These are phyloP conservation scores for Hydrozoanthus gracilis DNA, from an alignment of 92 coral and sea anemone genomes.

Conservation along the genomic window DNA sequence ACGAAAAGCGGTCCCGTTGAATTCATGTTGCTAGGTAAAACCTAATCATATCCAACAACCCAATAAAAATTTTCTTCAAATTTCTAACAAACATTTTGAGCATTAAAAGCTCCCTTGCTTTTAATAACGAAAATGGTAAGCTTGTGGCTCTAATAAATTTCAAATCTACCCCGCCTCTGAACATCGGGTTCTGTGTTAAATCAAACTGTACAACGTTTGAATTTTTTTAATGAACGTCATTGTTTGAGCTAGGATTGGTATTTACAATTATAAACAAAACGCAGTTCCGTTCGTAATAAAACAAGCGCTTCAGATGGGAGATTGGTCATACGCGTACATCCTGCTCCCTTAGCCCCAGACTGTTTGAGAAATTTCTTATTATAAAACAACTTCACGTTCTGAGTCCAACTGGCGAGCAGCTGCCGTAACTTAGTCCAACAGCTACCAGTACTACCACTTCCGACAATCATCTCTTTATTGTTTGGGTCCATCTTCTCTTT, in stretches of 20 bases:
- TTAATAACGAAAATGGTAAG: too few species aligned
- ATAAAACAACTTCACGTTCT: slow-evolving; percentile 27
- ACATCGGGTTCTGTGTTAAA: too few species aligned
- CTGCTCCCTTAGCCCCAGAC: slow-evolving; percentile 42
- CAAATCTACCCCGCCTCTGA: too few species aligned
- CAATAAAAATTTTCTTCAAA: too few species aligned
- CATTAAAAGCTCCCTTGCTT: too few species aligned
- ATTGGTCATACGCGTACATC: slow-evolving; percentile 48
- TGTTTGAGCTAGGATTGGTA: slow-evolving; percentile 97
- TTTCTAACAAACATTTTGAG: too few species aligned
- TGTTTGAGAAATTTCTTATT: slow-evolving; percentile 40
- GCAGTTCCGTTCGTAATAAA: slow-evolving; percentile 73
- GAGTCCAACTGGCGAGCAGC: slow-evolving; percentile 2
- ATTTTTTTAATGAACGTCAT: slow-evolving; percentile 98
- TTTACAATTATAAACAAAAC: slow-evolving; percentile 98
- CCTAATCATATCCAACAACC: too few species aligned
- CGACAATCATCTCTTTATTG: not conserved
- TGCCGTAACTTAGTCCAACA: slow-evolving; percentile 11
- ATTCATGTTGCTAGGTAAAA: too few species aligned
- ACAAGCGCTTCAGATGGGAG: slow-evolving; percentile 81
- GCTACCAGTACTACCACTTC: not conserved
- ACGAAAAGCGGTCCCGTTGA: too few species aligned
- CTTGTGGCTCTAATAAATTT: too few species aligned
- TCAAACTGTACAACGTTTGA: slow-evolving; percentile 61
- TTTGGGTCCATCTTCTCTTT: slow-evolving; percentile 30